phyloP scores from a whole-genome alignment of 2,113 vertebrate species.

The Gnathonemus echidnorhynchus region DNA sequence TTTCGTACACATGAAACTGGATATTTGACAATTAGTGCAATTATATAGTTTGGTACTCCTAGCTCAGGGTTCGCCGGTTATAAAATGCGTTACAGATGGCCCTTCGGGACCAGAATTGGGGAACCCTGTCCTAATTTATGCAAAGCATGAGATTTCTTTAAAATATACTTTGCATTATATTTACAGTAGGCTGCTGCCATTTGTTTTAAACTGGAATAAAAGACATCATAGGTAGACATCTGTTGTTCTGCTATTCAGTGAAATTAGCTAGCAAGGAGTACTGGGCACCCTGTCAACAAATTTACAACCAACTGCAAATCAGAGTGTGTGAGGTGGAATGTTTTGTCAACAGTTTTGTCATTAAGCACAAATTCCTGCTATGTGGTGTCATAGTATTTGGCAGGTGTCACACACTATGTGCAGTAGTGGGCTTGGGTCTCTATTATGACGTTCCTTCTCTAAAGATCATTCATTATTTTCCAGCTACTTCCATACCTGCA shows the following conservation, averaged over 20 bases:
- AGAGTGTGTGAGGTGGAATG: background rate
- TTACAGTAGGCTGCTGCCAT: background rate
- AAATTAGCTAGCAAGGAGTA: background rate
- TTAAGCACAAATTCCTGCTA: background rate
- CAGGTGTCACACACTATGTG: background rate
- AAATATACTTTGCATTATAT: background rate
- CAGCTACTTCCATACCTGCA: slow-evolving; percentile 82
- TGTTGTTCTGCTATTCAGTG: background rate
- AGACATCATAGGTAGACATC: background rate
- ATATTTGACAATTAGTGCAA: background rate
- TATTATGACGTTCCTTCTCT: background rate
- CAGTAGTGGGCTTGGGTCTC: background rate
- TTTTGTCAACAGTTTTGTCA: background rate
- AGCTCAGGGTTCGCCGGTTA: background rate
- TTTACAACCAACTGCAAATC: background rate
- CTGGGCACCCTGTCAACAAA: background rate
- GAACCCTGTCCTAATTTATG: background rate
- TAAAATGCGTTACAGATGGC: too few species aligned
- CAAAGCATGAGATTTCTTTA: background rate
- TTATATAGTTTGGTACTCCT: background rate
- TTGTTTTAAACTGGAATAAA: background rate
- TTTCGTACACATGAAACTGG: background rate
- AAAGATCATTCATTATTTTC: slow-evolving; percentile 26
- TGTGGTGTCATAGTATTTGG: background rate
- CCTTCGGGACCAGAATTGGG: background rate